A percentile compares a stretch with the other conserved stretches of the same genome.
Conservation (phyloP, 2,888 invertebrate genomes). For the Plebejus anna region DNA sequence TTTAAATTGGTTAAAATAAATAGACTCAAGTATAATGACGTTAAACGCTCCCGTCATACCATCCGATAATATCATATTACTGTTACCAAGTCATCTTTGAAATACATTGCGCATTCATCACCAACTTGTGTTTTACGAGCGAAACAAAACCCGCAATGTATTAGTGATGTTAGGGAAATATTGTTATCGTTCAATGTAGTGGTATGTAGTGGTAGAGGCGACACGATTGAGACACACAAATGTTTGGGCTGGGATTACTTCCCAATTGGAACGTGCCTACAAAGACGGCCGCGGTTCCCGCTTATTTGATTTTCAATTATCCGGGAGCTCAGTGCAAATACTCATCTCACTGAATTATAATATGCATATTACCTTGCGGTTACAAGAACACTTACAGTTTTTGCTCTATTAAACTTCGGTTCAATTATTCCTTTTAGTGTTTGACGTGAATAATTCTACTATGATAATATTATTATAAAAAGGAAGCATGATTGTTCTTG, state of each 20-base stretch:
- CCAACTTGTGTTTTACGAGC: no score
- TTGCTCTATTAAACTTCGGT: neutral
- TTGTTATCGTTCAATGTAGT: neutral
- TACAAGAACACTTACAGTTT: neutral
- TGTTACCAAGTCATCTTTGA: constrained; percentile 28
- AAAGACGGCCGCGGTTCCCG: constrained; percentile 63
- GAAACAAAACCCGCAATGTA: neutral
- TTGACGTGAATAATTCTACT: no score
- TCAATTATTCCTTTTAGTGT: neutral
- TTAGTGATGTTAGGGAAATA: neutral
- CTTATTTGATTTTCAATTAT: constrained; percentile 77
- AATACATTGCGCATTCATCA: neutral
- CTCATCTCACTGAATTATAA: constrained; percentile 57
- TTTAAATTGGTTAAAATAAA: constrained; percentile 52
- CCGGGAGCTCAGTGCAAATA: constrained; percentile 65
- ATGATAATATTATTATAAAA: no score
- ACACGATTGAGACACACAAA: constrained; percentile 72
- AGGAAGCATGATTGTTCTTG: no score
- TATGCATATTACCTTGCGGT: constrained; percentile 60
- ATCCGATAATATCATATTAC: constrained; percentile 48
- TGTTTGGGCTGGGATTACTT: constrained; percentile 75
- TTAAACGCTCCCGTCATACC: constrained; percentile 57
- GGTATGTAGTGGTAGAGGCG: constrained; percentile 43
- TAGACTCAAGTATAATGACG: constrained; percentile 60
- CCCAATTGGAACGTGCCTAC: constrained; percentile 77